Evolutionary conservation across 2,888 invertebrate genomes (phyloP).

Genomic region (Theretra japonica): DNA sequence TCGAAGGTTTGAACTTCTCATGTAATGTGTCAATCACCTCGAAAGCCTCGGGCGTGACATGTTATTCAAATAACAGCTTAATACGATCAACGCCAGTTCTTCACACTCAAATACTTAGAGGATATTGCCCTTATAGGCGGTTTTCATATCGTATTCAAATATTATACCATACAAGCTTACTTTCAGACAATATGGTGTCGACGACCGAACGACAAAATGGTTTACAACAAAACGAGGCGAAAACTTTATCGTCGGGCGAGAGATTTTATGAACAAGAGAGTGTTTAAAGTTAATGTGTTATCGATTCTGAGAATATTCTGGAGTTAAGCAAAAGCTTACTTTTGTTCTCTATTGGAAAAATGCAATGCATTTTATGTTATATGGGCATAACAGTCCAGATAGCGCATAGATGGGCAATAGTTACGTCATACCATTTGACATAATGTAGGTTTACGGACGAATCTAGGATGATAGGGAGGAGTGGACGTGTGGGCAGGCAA

Average conservation of each 20-base stretch:
- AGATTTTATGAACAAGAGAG: not conserved
- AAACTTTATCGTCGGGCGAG: not conserved
- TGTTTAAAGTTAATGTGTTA: not conserved
- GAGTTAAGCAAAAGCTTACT: too few relatives aligned
- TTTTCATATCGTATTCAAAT: not conserved
- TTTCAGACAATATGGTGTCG: not conserved
- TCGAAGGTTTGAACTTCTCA: not conserved
- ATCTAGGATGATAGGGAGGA: too few relatives aligned
- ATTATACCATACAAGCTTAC: not conserved
- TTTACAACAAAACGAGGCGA: not conserved
- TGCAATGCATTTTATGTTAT: too few relatives aligned
- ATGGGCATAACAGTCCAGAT: too few relatives aligned
- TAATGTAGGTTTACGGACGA: too few relatives aligned
- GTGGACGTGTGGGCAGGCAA: too few relatives aligned
- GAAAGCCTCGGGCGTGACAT: not conserved
- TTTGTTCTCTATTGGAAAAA: too few relatives aligned
- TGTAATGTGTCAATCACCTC: not conserved
- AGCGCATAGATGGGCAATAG: too few relatives aligned
- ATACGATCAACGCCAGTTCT: not conserved
- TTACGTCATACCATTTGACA: too few relatives aligned
- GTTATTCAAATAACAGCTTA: not conserved
- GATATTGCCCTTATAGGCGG: not conserved
- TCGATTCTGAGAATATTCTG: not conserved
- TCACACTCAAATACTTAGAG: not conserved
- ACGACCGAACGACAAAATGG: conserved; percentile 15